Conservation (phyloP, 1,140 invertebrate genomes). For the Neodiprion fabricii region DNA sequence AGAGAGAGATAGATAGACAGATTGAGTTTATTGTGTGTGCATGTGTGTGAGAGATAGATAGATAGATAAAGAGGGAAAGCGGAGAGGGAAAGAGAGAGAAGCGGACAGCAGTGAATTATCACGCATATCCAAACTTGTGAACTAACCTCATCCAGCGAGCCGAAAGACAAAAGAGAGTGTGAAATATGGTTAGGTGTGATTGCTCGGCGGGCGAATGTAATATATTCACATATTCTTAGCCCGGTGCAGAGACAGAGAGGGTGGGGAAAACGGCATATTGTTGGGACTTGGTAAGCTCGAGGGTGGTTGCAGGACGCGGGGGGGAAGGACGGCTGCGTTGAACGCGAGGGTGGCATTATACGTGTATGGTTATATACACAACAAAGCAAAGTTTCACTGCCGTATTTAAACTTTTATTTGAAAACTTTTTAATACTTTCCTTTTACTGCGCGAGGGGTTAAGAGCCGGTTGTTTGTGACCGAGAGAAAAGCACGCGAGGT, state of each 20-base stretch:
- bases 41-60: background rate
- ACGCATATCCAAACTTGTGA: background rate
- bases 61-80: background rate
- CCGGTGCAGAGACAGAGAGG: background rate
- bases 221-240: slow-evolving; percentile 6
- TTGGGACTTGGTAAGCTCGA: background rate
- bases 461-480: background rate
- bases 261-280: background rate
- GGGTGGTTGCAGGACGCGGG: too few relatives aligned
- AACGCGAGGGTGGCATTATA: background rate
- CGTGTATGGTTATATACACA: background rate
- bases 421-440: slow-evolving; percentile 5
- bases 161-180: slow-evolving; percentile 3
- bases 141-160: background rate
- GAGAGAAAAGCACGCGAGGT: background rate
- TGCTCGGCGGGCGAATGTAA: background rate
- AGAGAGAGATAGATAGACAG: too few relatives aligned
- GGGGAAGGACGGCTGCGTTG: too few relatives aligned
- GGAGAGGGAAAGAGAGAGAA: background rate
- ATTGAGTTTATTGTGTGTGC: too few relatives aligned
- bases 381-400: background rate
- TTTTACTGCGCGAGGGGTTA: background rate
- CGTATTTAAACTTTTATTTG: slow-evolving; percentile 8
- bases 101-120: background rate
- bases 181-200: slow-evolving; percentile 2